Conservation (phyloP, 2,113 vertebrate genomes). For the Cheirogaleus medius region DNA sequence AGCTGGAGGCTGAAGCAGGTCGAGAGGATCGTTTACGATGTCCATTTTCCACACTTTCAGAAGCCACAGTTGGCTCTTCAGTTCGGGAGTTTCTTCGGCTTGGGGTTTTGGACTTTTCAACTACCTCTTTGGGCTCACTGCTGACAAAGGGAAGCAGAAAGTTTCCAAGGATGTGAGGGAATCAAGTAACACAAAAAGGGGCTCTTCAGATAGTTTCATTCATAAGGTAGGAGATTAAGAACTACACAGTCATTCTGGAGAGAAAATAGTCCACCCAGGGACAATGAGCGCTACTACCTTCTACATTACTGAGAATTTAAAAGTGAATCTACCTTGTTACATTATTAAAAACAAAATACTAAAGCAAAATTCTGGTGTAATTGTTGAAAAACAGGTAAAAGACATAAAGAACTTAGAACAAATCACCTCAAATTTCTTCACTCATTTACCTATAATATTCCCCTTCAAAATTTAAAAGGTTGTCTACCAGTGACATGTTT, state of each 20-base stretch:
- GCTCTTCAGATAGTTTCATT: constrained; percentile 37
- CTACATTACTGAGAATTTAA: constrained; percentile 30
- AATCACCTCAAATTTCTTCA: neutral
- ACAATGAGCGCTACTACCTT: constrained; percentile 7
- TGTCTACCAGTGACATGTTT: neutral
- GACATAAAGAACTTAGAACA: neutral
- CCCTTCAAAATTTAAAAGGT: neutral
- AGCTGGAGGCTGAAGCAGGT: constrained; percentile 88
- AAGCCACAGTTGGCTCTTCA: constrained; percentile 89
- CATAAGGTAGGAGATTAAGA: constrained; percentile 30
- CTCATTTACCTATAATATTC: neutral
- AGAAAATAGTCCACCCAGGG: constrained; percentile 21
- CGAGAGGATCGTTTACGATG: constrained; percentile 94
- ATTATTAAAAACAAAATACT: constrained; percentile 40
- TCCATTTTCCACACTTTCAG: constrained; percentile 92
- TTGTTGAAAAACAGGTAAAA: constrained; percentile 25
- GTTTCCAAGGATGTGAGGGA: constrained; percentile 81
- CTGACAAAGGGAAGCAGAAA: constrained; percentile 82
- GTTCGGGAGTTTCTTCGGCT: constrained; percentile 95
- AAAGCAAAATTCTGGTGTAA: constrained; percentile 9
- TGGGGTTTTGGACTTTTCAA: constrained; percentile 95
- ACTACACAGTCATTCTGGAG: constrained; percentile 9
- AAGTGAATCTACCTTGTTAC: constrained; percentile 25
- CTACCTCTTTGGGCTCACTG: constrained; percentile 90
- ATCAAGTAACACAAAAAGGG: constrained; percentile 58